These are phyloP conservation scores for Cheilosia urbana DNA, from an alignment of 2,888 invertebrate genomes.

Conservation along the genomic window DNA sequence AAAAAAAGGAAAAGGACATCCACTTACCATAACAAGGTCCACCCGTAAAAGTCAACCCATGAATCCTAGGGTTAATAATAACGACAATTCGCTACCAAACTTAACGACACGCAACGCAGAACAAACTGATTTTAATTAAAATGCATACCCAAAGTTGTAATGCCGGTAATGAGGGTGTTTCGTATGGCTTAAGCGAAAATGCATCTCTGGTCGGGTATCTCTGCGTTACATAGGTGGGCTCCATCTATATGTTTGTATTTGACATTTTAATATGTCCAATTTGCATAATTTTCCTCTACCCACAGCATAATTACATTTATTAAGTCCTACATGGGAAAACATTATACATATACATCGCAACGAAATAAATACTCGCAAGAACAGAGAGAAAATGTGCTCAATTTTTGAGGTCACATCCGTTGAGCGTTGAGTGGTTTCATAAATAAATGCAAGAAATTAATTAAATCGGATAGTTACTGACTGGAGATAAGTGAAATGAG, in stretches of 20 bases:
- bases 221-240: neutral
- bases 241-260: conserved; percentile 38
- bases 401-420: conserved; percentile 27
- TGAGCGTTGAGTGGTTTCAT: conserved; percentile 49
- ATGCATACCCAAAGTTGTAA: conserved; percentile 57
- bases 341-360: neutral
- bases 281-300: conserved; percentile 60
- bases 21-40: neutral
- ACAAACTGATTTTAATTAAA: conserved; percentile 65
- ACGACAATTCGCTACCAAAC: conserved; percentile 13
- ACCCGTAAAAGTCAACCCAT: neutral
- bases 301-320: conserved; percentile 66
- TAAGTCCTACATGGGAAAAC: conserved; percentile 49
- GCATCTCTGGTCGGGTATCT: conserved; percentile 13
- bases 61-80: neutral
- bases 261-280: conserved; percentile 68
- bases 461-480: conserved; percentile 50
- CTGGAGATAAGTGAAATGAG: conserved; percentile 31
- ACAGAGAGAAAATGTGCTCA: neutral
- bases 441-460: conserved; percentile 64
- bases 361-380: conserved; percentile 23
- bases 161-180: conserved; percentile 57
- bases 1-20: too few relatives aligned
- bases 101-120: conserved; percentile 34
- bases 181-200: conserved; percentile 28